Evolutionary conservation across 2,888 invertebrate species (phyloP).

Genomic region (Monochamus alternatus): DNA sequence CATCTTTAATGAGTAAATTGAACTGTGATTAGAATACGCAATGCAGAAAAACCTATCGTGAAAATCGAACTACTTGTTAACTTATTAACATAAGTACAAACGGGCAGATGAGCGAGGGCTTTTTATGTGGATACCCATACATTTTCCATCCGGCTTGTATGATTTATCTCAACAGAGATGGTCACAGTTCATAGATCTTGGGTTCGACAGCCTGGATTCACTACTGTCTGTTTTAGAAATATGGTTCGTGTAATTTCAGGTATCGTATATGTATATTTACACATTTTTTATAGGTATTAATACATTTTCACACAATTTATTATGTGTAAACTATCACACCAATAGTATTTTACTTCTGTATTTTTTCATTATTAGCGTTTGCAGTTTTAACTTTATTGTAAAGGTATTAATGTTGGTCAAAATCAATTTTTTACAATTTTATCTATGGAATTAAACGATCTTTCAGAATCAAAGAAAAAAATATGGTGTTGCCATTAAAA

Average conservation of each 20-base stretch:
- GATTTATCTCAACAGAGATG: conserved; percentile 37
- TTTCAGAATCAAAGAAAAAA: too few species aligned
- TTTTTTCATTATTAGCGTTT: too few species aligned
- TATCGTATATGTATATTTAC: too few species aligned
- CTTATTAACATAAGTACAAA: background rate
- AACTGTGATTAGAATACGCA: background rate
- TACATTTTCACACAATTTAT: too few species aligned
- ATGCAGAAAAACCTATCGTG: background rate
- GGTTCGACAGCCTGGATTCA: conserved; percentile 56
- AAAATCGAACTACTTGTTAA: conserved; percentile 1
- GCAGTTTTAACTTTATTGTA: too few species aligned
- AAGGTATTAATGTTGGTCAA: too few species aligned
- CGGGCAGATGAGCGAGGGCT: background rate
- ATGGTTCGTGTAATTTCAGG: background rate
- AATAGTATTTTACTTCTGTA: too few species aligned
- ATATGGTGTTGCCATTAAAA: too few species aligned
- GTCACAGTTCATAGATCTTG: conserved; percentile 59
- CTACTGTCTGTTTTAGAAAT: conserved; percentile 9
- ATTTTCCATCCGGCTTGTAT: background rate
- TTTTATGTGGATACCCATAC: conserved; percentile 7
- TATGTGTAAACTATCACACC: too few species aligned
- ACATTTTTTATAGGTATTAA: too few species aligned
- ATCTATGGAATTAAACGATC: too few species aligned
- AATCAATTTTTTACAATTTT: too few species aligned
- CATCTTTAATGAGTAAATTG: background rate